Percentiles rank a stretch among this genome's conserved stretches.
These are phyloP conservation scores for Palythoa caribaeorum DNA, from an alignment of 92 coral and sea anemone genomes.

Conservation along the genomic window DNA sequence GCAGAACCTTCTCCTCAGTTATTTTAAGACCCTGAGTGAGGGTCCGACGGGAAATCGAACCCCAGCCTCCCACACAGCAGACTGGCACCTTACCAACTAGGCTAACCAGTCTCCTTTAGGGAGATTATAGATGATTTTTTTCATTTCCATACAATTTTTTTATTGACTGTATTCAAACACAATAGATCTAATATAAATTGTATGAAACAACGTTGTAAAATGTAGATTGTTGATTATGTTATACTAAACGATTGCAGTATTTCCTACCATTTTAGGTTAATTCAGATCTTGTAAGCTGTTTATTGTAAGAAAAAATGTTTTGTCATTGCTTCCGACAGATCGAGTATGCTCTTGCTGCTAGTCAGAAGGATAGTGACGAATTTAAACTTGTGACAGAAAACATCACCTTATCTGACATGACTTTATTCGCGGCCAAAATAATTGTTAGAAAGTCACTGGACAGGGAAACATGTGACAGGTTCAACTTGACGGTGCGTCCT, in stretches of 20 bases:
- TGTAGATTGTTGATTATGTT: no score
- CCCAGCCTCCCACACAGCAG: no score
- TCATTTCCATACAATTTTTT: no score
- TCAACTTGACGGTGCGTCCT: slow-evolving; percentile 71
- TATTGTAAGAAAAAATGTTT: neutral
- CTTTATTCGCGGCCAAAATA: slow-evolving; percentile 55
- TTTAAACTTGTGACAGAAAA: slow-evolving; percentile 22
- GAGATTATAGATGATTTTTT: no score
- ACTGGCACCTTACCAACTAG: no score
- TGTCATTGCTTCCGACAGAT: neutral
- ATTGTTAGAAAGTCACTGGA: slow-evolving; percentile 59
- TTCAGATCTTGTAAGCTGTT: neutral
- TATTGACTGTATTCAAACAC: no score
- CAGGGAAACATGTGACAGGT: slow-evolving; percentile 56
- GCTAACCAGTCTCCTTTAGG: no score
- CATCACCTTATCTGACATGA: neutral
- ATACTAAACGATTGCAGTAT: neutral
- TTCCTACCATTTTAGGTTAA: neutral
- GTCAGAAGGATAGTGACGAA: neutral
- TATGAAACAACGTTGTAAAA: no score
- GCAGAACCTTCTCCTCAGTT: no score
- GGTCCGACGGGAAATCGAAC: no score
- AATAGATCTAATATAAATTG: no score
- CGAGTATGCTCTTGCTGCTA: neutral
- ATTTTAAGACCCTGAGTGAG: no score